A percentile compares a stretch with the other conserved stretches of the same genome.
These are phyloP conservation scores for Aphidius ervi DNA, from an alignment of 1,140 invertebrate genomes.

Conservation along the genomic window DNA sequence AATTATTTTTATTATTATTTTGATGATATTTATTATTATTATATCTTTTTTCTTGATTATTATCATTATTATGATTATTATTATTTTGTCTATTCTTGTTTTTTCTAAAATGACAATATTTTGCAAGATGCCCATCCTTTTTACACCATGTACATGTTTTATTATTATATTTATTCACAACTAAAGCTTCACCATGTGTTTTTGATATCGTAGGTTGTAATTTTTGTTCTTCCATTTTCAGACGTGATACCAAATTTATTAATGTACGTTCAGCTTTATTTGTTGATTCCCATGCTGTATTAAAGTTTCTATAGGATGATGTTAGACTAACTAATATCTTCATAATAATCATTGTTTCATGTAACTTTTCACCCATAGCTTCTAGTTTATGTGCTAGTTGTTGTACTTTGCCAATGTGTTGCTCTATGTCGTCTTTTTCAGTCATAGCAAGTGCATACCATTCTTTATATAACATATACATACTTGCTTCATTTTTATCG, in stretches of 20 bases:
- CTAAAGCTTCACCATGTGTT: not conserved
- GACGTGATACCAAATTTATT: conserved; percentile 25
- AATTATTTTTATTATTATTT: not conserved
- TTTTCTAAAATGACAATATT: not conserved
- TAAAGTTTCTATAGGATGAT: conserved; percentile 33
- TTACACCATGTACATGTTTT: too few species aligned
- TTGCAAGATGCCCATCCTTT: not conserved
- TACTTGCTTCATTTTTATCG: conserved; percentile 21
- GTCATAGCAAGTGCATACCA: too few species aligned
- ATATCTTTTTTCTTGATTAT: too few species aligned
- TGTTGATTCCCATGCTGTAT: conserved; percentile 42
- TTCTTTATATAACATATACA: conserved; percentile 13
- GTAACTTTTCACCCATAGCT: conserved; percentile 29
- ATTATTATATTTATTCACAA: not conserved
- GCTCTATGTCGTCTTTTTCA: conserved; percentile 24
- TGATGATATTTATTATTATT: conserved; percentile 2
- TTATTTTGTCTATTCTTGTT: not conserved
- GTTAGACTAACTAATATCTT: conserved; percentile 38
- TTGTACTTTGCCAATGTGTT: conserved; percentile 32
- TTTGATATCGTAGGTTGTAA: not conserved
- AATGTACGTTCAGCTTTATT: conserved; percentile 18
- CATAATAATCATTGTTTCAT: conserved; percentile 34
- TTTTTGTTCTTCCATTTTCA: conserved; percentile 27
- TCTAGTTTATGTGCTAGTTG: conserved; percentile 32
- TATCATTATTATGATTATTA: too few species aligned